Evolutionary conservation across 1,140 invertebrate species (phyloP).

Genomic region (Drosophila yakuba): DNA sequence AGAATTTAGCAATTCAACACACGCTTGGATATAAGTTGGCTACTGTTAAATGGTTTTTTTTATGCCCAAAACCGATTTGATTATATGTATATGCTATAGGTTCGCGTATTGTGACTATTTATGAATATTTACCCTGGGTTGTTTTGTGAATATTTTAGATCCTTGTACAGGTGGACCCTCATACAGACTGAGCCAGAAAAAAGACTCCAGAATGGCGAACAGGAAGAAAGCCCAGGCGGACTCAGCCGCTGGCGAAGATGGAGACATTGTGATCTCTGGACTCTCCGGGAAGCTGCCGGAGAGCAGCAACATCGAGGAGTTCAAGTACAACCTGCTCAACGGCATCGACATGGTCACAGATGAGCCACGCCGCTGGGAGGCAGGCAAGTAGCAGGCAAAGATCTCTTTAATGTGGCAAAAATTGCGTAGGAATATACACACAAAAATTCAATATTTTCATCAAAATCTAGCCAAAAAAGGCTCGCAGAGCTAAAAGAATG

Average conservation of each 20-base stretch:
- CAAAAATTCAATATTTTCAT: too few relatives aligned
- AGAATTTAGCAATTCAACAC: not conserved
- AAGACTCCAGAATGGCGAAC: slow-evolving; percentile 47
- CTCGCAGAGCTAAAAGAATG: too few relatives aligned
- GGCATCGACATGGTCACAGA: slow-evolving; percentile 95
- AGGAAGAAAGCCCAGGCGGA: slow-evolving; percentile 45
- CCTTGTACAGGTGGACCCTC: slow-evolving; percentile 1
- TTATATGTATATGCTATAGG: not conserved
- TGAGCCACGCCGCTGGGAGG: slow-evolving; percentile 92
- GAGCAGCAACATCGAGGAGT: slow-evolving; percentile 94
- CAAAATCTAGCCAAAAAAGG: too few relatives aligned
- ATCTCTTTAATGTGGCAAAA: too few relatives aligned
- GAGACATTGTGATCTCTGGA: slow-evolving; percentile 94
- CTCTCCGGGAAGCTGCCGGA: slow-evolving; percentile 96
- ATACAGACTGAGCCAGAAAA: slow-evolving; percentile 31
- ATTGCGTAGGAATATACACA: too few relatives aligned
- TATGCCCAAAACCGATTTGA: not conserved
- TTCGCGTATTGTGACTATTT: not conserved
- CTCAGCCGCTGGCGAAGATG: slow-evolving; percentile 18
- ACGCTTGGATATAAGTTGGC: not conserved
- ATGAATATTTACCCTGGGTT: not conserved
- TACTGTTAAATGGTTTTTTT: too few relatives aligned
- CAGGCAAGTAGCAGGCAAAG: slow-evolving; percentile 76
- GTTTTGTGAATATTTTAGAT: not conserved
- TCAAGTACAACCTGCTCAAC: slow-evolving; percentile 93